Evolutionary conservation across 2,113 vertebrate genomes (phyloP).

Genomic region (Myrmecobius fasciatus): DNA sequence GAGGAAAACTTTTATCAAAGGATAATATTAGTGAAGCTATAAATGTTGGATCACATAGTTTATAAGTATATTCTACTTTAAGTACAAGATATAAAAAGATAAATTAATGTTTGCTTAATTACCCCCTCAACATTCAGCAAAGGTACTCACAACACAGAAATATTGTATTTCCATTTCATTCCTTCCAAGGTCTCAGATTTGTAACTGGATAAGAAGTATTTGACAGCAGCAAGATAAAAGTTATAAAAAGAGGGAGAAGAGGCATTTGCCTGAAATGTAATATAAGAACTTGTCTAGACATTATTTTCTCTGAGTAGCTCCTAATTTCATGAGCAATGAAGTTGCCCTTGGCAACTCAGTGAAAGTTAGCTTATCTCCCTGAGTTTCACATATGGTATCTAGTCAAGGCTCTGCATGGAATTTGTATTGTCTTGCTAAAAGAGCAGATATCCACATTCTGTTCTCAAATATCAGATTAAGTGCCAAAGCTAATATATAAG

Average conservation of each 20-base stretch:
- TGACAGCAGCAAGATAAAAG: slow-evolving; percentile 53
- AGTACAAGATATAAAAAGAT: slow-evolving; percentile 29
- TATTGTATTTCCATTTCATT: slow-evolving; percentile 40
- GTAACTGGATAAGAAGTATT: slow-evolving; percentile 49
- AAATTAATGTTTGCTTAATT: slow-evolving; percentile 40
- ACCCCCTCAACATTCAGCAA: slow-evolving; percentile 46
- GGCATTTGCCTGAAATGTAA: slow-evolving; percentile 68
- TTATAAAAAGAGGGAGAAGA: slow-evolving; percentile 55
- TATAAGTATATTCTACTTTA: slow-evolving; percentile 42
- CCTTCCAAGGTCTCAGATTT: slow-evolving; percentile 34
- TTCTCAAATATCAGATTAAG: slow-evolving; percentile 34
- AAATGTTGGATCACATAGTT: slow-evolving; percentile 31
- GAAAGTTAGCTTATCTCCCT: slow-evolving; percentile 56
- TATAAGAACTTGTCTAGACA: slow-evolving; percentile 65
- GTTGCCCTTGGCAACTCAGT: slow-evolving; percentile 70
- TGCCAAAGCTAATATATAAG: slow-evolving; percentile 48
- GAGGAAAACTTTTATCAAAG: slow-evolving; percentile 20
- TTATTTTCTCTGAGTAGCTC: slow-evolving; percentile 65
- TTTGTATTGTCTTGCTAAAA: slow-evolving; percentile 48
- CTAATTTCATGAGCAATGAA: slow-evolving; percentile 65
- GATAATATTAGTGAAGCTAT: slow-evolving; percentile 35
- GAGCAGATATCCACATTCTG: slow-evolving; percentile 30
- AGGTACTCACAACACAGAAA: slow-evolving; percentile 49
- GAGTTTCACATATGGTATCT: slow-evolving; percentile 51
- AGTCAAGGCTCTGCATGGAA: slow-evolving; percentile 37